These are phyloP conservation scores for Scolopax rusticola DNA, from an alignment of 2,797 vertebrate species.

Conservation along the genomic window DNA sequence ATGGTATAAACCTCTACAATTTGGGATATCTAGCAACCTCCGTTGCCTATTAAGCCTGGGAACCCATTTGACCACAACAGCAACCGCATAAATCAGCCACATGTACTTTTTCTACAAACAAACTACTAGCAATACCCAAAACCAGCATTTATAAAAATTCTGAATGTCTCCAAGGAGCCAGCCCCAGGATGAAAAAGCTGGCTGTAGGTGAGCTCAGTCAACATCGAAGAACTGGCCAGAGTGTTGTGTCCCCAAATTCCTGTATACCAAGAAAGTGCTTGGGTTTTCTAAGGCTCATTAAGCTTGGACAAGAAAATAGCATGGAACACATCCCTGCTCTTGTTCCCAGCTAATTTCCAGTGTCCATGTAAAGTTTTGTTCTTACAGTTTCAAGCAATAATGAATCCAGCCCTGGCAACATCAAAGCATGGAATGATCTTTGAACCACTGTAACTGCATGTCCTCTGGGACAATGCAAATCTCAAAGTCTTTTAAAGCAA, in stretches of 20 bases:
- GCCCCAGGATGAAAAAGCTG: neutral
- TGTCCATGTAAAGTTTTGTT: constrained; percentile 25
- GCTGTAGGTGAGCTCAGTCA: neutral
- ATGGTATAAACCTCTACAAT: neutral
- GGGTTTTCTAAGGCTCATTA: neutral
- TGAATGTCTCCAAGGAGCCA: neutral
- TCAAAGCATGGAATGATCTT: constrained; percentile 14
- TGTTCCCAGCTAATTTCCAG: neutral
- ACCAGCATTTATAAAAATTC: neutral
- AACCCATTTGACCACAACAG: neutral
- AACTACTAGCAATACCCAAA: neutral
- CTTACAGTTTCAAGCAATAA: constrained; percentile 24
- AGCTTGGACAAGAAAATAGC: neutral
- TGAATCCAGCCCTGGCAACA: constrained; percentile 9
- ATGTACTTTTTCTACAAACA: neutral
- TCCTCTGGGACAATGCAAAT: constrained; percentile 51
- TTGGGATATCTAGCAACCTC: neutral
- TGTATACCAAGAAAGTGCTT: neutral
- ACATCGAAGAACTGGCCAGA: neutral
- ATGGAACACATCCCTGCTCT: neutral
- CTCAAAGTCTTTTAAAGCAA: constrained; percentile 46
- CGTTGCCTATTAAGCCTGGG: neutral
- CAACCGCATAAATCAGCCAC: neutral
- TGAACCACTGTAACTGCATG: constrained; percentile 27
- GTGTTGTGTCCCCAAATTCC: neutral